Evolutionary conservation across 2,888 invertebrate genomes (phyloP).

Genomic region (Cistogaster globosa): DNA sequence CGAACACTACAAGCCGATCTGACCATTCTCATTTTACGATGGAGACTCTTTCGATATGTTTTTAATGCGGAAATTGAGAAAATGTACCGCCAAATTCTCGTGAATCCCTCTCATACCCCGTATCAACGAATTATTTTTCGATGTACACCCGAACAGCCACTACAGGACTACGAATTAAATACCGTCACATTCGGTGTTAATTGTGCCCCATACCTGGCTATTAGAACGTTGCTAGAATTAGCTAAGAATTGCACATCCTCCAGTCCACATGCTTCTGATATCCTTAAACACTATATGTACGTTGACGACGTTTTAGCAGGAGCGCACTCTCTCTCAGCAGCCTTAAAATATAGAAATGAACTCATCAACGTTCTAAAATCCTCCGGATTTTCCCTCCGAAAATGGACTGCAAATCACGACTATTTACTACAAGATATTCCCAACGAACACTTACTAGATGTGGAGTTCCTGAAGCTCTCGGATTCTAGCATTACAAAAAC

Average conservation of each 20-base stretch:
- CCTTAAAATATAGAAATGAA: background rate
- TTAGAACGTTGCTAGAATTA: background rate
- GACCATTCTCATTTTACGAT: conserved; percentile 5
- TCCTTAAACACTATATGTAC: background rate
- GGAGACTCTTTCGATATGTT: conserved; percentile 18
- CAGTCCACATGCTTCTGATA: background rate
- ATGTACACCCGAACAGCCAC: background rate
- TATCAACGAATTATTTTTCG: background rate
- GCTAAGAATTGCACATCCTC: background rate
- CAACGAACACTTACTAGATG: too few species aligned
- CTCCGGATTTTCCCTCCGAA: background rate
- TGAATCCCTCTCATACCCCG: too few species aligned
- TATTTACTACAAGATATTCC: too few species aligned
- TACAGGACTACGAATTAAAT: background rate
- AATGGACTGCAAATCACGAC: too few species aligned
- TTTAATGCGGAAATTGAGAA: conserved; percentile 17
- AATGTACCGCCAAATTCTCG: background rate
- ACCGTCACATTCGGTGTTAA: background rate
- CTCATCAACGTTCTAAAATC: background rate
- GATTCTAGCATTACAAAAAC: too few species aligned
- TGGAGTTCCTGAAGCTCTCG: too few species aligned
- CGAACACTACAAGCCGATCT: background rate
- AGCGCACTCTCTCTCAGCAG: background rate
- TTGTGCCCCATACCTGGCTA: background rate
- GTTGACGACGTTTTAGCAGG: background rate